Evolutionary conservation across 2,888 invertebrate genomes (phyloP).

Genomic region (Andrena camellia): DNA sequence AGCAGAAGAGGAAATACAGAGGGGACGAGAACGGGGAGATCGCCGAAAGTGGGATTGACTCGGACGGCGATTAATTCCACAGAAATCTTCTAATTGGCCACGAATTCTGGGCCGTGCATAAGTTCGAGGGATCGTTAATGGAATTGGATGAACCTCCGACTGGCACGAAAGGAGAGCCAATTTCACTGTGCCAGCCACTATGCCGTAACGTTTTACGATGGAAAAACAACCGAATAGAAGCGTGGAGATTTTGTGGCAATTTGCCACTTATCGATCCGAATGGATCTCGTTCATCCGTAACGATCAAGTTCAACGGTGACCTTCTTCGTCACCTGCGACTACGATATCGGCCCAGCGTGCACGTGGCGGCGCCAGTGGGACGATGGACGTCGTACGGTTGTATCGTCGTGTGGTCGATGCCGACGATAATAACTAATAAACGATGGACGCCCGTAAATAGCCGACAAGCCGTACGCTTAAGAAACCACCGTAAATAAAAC

Average conservation of each 20-base stretch:
- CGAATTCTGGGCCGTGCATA: no score
- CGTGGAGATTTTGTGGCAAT: constrained; percentile 51
- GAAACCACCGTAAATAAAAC: constrained; percentile 53
- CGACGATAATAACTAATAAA: constrained; percentile 66
- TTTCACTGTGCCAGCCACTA: not conserved
- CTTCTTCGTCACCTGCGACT: constrained; percentile 37
- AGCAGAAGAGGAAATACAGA: no score
- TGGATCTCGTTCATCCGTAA: constrained; percentile 64
- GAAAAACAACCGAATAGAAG: not conserved
- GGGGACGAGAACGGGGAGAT: no score
- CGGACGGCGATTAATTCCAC: no score
- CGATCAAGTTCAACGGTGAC: constrained; percentile 69
- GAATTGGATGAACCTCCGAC: no score
- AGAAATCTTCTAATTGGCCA: no score
- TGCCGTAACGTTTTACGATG: not conserved
- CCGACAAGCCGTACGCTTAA: constrained; percentile 5
- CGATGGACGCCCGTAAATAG: constrained; percentile 63
- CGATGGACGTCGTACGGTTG: constrained; percentile 36
- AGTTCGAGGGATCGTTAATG: no score
- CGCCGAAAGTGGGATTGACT: no score
- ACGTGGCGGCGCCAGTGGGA: constrained; percentile 12
- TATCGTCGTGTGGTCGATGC: constrained; percentile 36
- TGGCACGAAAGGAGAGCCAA: no score
- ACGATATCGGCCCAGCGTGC: constrained; percentile 37
- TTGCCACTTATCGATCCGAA: constrained; percentile 58